Evolutionary conservation across 1,140 invertebrate genomes (phyloP).

Genomic region (Helicoverpa zea): DNA sequence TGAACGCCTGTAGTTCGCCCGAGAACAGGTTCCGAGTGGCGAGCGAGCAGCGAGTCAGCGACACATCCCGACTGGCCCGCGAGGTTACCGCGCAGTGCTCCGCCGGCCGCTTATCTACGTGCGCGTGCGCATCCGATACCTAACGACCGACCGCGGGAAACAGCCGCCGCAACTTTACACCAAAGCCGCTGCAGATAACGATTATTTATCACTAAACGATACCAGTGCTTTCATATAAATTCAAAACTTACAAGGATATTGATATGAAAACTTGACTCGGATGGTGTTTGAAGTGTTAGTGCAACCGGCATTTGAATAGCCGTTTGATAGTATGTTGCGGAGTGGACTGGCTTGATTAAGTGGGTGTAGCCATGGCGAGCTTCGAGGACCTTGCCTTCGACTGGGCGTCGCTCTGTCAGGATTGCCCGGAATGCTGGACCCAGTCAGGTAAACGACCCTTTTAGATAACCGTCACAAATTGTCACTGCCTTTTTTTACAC

Average conservation of each 20-base stretch:
- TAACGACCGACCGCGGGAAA: slow-evolving; percentile 56
- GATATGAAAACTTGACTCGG: slow-evolving; percentile 43
- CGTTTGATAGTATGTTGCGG: slow-evolving; percentile 65
- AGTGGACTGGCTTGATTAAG: slow-evolving; percentile 68
- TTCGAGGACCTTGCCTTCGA: slow-evolving; percentile 87
- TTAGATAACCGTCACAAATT: neutral
- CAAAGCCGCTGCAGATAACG: slow-evolving; percentile 37
- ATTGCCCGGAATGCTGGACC: slow-evolving; percentile 87
- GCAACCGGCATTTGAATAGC: slow-evolving; percentile 55
- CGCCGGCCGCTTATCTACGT: slow-evolving; percentile 74
- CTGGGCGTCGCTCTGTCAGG: slow-evolving; percentile 87
- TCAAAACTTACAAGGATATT: slow-evolving; percentile 18
- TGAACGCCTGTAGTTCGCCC: slow-evolving; percentile 68
- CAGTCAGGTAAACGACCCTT: slow-evolving; percentile 78
- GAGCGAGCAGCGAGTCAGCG: slow-evolving; percentile 55
- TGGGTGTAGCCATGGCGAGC: slow-evolving; percentile 81
- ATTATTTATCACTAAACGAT: slow-evolving; percentile 30
- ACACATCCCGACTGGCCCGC: slow-evolving; percentile 75
- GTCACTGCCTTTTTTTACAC: slow-evolving; percentile 5
- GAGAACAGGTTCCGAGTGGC: slow-evolving; percentile 76
- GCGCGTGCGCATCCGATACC: slow-evolving; percentile 68
- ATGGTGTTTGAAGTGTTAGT: slow-evolving; percentile 70
- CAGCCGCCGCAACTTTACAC: slow-evolving; percentile 63
- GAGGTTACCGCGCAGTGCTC: slow-evolving; percentile 73
- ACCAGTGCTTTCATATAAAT: slow-evolving; percentile 29